A percentile compares a stretch with the other conserved stretches of the same genome.
These are phyloP conservation scores for Ophiothrix spiculata DNA, from an alignment of 35 echinoderm and acorn worm species.

Conservation along the genomic window DNA sequence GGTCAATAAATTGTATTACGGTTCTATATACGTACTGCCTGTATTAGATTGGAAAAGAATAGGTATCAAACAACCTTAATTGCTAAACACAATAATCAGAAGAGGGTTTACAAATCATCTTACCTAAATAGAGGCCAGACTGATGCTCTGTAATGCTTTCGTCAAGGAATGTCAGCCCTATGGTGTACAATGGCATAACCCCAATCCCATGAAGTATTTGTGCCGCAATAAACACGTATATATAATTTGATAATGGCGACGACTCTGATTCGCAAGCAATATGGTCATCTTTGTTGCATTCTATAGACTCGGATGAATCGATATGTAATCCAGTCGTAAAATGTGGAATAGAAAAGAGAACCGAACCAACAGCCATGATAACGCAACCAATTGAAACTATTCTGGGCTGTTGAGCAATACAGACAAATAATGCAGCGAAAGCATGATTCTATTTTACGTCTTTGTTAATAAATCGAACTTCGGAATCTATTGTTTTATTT, in stretches of 20 bases:
- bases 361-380: slow-evolving; percentile 40
- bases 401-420: slow-evolving; percentile 27
- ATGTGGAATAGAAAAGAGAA: slow-evolving; percentile 72
- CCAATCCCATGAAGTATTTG: slow-evolving; percentile 71
- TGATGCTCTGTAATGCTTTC: slow-evolving; percentile 58
- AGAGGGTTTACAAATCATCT: too few species aligned
- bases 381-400: slow-evolving; percentile 56
- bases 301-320: not conserved
- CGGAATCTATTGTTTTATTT: not conserved
- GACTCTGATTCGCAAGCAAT: not conserved
- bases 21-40: too few species aligned
- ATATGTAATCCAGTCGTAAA: slow-evolving; percentile 39
- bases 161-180: slow-evolving; percentile 75
- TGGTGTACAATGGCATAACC: slow-evolving; percentile 56
- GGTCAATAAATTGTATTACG: too few species aligned
- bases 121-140: slow-evolving; percentile 70
- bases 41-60: too few species aligned
- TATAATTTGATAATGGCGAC: slow-evolving; percentile 33
- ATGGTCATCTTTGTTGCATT: not conserved
- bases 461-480: not conserved
- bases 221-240: slow-evolving; percentile 67
- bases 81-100: too few species aligned
- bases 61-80: too few species aligned
- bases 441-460: not conserved
- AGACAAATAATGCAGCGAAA: too few species aligned